phyloP scores from a whole-genome alignment of 2,113 vertebrate genomes.

The Podocnemis expansa region DNA sequence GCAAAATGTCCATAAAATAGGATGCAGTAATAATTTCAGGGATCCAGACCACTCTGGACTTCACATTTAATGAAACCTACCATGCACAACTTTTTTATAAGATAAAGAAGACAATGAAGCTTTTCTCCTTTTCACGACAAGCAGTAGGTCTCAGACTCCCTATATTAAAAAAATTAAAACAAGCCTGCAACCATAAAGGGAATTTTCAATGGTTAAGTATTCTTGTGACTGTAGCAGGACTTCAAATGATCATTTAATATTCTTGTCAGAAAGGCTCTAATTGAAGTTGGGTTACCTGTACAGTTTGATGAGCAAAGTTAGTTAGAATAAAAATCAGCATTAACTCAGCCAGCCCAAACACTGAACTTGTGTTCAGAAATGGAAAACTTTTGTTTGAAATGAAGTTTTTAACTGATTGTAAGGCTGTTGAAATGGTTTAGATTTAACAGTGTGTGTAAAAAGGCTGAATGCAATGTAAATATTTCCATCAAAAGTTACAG shows the following conservation, averaged over 20 bases:
- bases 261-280: neutral
- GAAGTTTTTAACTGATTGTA: neutral
- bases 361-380: neutral
- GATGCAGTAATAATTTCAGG: neutral
- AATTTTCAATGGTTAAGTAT: neutral
- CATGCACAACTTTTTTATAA: neutral
- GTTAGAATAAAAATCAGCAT: neutral
- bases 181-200: neutral
- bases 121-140: slow-evolving; percentile 6
- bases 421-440: neutral
- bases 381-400: neutral
- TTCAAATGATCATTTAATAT: neutral
- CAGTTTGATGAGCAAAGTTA: neutral
- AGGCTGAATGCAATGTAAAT: neutral
- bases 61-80: slow-evolving; percentile 13
- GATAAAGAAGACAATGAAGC: neutral
- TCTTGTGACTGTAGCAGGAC: neutral
- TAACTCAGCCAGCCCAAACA: slow-evolving; percentile 3
- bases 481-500: neutral
- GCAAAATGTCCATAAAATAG: neutral
- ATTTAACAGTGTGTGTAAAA: neutral
- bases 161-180: slow-evolving; percentile 5
- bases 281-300: neutral
- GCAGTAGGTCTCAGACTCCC: neutral
- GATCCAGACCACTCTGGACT: neutral